Evolutionary conservation across 2,888 invertebrate species (phyloP), one percentile per base, ranked within the genome.

Genomic region (Parasteatoda lunata): DNA sequence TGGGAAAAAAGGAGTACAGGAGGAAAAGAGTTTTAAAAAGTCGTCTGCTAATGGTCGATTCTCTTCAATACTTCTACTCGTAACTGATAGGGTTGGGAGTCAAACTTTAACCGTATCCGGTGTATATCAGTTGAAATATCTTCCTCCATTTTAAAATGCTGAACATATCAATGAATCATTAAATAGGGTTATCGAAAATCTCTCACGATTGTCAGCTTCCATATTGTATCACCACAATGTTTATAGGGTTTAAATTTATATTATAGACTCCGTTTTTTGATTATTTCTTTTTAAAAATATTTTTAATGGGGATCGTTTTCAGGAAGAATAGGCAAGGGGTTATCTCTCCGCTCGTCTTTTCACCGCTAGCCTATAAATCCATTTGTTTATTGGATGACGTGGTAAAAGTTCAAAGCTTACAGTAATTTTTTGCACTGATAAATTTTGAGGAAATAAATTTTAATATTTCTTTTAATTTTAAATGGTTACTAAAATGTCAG

Each of bases 71-170:
- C 51, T 72, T 15, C 52, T 13, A 47, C 30, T 30, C 11, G n/a
- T 49, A 30, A 79, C 68, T 49, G 84, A 85, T 85, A 79, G 84
- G 84, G 84, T 85, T 85, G 84, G 75, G 79, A 85, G 75, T 85
- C 78, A 78, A 77, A 69, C 68, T 68, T 51, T 59, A 59, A 54
- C 73, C 77, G 70, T 85, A 85, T 85, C 84, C 84, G 84, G 84
- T 85, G 79, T 76, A 75, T 79, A 76, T 85, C 51, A 49, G 72
- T 80, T 54, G 49, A 45, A 73, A 51, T 72, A 65, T 73, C 64
- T 72, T 78, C 13, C 45, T 45, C 52, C 47, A 66, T 30, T 54
- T 48, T 15, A 15, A 48, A 54, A n/a, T 69, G 48, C 15, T 49
- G 79, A 48, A 9, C 59, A 52, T n/a, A 45, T 73, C 80, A 72